Evolutionary conservation across 2,113 vertebrate species (phyloP).

Genomic region (Ceuthmochares aereus): DNA sequence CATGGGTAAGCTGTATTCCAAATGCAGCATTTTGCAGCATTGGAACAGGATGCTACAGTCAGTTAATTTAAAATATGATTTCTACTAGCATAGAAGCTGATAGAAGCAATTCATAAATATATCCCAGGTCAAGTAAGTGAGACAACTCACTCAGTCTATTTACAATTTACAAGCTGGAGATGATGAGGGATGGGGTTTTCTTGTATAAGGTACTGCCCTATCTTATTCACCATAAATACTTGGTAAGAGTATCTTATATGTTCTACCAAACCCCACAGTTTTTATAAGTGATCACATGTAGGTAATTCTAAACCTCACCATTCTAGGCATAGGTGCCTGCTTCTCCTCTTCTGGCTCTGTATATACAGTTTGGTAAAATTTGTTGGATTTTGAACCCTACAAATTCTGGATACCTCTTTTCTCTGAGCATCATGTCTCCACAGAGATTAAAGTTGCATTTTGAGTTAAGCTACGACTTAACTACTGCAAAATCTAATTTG

Average conservation of each 20-base stretch:
- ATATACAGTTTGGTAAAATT: background rate
- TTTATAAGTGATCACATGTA: background rate
- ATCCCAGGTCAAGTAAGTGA: background rate
- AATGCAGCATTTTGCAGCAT: background rate
- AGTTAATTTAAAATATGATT: background rate
- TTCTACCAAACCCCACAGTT: background rate
- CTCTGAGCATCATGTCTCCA: background rate
- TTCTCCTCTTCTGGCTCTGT: background rate
- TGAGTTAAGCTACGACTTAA: background rate
- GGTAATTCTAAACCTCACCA: background rate
- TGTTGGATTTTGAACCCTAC: background rate
- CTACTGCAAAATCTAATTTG: background rate
- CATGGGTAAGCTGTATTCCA: background rate
- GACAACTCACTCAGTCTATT: background rate
- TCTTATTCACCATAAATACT: background rate
- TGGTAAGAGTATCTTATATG: background rate
- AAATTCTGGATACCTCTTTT: background rate
- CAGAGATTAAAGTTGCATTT: background rate
- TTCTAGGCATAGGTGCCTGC: background rate
- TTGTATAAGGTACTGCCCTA: background rate
- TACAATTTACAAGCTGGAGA: background rate
- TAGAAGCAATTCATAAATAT: background rate
- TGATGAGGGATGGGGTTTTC: background rate
- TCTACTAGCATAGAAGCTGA: background rate
- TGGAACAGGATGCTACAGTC: background rate